Evolutionary conservation across 2,113 vertebrate genomes (phyloP), one percentile per base, ranked within the genome.

Genomic region (Mirza zaza): DNA sequence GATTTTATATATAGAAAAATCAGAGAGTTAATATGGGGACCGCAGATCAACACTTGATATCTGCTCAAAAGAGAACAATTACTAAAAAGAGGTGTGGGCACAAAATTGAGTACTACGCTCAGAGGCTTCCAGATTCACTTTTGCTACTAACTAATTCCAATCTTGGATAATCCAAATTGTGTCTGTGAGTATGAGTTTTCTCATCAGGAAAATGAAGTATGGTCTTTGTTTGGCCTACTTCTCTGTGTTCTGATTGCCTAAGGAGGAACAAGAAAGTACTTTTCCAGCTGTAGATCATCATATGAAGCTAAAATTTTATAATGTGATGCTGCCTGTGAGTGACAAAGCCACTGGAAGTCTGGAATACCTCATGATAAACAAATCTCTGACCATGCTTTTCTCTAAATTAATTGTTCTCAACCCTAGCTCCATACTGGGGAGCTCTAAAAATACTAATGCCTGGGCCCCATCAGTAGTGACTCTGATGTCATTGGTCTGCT

Each of bases 1-100:
- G 1, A 90, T 67, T 90, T 67, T 90, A 23, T 79, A 92, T 70
- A 87, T 94, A 79, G 48, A 12, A 93, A 93, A 94, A 57, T 93
- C 27, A 81, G 90, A 18, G 2, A 77, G 81, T 77, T 94, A 77
- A 91, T 82, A 82, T 86, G 27, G 32, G 14, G 11, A 59, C 8
- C 75, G 77, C 4, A 88, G 12, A 6, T 10, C 27, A 85, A 73
- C 1, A n/a, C 6, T 91, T 90, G 50, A 82, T 89, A 89, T 6
- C 59, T 12, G 25, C 59, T 13, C n/a, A 73, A 91, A 93, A 94
- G 25, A 93, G 32, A 96, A 95, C 82, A 52, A 91, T 48, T 48
- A 57, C 42, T 93, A 83, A 96, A 88, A 91, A 79, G 55, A 39
- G 27, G 8, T 48, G 21, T 87, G 13, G 55, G 55, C 17, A 75